A percentile compares a stretch with the other conserved stretches of the same genome.
Conservation (phyloP, 2,113 vertebrate genomes). For the Calyptomena viridis region DNA sequence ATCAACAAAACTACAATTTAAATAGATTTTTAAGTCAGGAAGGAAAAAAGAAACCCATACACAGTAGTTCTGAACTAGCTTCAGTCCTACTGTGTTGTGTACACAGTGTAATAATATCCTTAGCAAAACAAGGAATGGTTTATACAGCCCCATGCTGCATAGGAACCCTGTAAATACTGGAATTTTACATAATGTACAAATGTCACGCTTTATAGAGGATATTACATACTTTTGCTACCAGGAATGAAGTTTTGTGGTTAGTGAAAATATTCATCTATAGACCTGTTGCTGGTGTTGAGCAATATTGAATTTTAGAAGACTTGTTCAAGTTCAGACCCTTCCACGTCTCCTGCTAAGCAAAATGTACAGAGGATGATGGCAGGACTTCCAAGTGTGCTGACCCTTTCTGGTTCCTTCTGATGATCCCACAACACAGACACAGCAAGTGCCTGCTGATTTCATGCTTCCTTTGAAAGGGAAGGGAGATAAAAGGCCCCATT, state of each 20-base stretch:
- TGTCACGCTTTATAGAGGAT: neutral
- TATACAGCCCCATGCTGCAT: slow-evolving; percentile 19
- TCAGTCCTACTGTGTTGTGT: slow-evolving; percentile 7
- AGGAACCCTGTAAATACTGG: slow-evolving; percentile 31
- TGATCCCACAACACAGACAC: rapidly evolving
- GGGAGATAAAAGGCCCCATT: neutral
- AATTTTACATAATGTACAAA: slow-evolving; percentile 9
- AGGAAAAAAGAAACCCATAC: neutral
- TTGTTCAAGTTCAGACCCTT: neutral
- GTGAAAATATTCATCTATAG: neutral
- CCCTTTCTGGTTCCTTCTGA: neutral
- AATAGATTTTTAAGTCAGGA: neutral
- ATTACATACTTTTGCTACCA: neutral
- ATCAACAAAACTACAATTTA: neutral
- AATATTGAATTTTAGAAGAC: neutral
- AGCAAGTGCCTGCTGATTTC: neutral
- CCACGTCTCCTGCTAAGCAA: neutral
- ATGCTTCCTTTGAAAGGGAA: neutral
- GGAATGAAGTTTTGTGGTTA: slow-evolving; percentile 13
- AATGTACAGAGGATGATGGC: neutral
- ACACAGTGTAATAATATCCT: slow-evolving; percentile 36
- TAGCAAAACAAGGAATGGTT: slow-evolving; percentile 36
- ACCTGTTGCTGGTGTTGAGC: neutral
- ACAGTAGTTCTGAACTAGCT: slow-evolving; percentile 25
- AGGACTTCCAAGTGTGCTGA: neutral